These are phyloP conservation scores for Drosophila melanocephala DNA, from an alignment of 2,888 invertebrate genomes.

Conservation along the genomic window DNA sequence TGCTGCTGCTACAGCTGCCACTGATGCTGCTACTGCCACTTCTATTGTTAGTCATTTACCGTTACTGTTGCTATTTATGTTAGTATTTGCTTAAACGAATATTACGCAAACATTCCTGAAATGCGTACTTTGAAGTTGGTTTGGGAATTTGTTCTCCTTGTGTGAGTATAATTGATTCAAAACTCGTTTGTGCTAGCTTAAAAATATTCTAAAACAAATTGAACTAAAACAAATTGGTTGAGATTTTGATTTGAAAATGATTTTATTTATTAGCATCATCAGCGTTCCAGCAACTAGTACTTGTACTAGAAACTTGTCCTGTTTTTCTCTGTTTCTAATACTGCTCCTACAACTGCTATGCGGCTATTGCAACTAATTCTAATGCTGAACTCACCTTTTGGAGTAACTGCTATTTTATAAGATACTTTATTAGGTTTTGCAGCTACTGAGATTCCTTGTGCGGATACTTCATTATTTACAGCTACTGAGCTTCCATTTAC, in stretches of 20 bases:
- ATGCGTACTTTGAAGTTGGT: not conserved
- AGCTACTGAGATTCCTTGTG: not conserved
- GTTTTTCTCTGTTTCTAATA: too few relatives aligned
- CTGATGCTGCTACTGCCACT: not conserved
- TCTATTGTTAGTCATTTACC: not conserved
- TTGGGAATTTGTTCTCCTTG: not conserved
- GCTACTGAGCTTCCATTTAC: not conserved
- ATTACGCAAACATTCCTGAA: not conserved
- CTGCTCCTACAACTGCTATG: not conserved
- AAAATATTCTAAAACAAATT: not conserved
- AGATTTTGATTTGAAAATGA: not conserved
- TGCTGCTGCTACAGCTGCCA: not conserved
- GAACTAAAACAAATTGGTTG: not conserved
- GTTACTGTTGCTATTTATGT: not conserved
- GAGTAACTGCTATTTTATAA: not conserved
- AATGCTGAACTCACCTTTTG: not conserved
- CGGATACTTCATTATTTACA: not conserved
- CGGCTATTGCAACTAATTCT: not conserved
- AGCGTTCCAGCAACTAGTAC: not conserved
- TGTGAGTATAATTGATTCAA: not conserved
- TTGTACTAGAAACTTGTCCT: not conserved
- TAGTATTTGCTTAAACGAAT: not conserved
- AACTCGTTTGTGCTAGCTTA: accelerated
- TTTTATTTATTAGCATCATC: not conserved
- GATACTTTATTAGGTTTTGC: not conserved